phyloP scores from a whole-genome alignment of 2,888 invertebrate species.

The Pristionchus fissidentatus region DNA sequence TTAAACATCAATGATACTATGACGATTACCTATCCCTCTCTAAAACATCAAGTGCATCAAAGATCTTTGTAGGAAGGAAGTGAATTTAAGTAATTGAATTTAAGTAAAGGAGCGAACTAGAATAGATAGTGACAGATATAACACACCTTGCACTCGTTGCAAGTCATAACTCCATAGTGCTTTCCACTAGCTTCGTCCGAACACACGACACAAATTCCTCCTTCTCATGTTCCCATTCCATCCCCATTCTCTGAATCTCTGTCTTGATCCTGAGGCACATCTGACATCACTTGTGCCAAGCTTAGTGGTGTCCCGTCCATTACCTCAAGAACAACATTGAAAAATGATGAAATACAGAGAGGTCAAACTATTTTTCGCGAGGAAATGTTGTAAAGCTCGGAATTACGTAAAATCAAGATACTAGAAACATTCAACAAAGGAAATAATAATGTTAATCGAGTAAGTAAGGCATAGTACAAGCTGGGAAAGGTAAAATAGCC shows the following conservation, averaged over 20 bases:
- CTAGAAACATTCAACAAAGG: too few species aligned
- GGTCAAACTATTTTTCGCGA: too few species aligned
- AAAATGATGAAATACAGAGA: background rate
- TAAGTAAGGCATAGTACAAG: background rate
- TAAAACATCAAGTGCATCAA: background rate
- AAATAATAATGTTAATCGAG: too few species aligned
- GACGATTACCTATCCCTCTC: too few species aligned
- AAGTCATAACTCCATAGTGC: constrained; percentile 48
- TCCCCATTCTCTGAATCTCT: constrained; percentile 46
- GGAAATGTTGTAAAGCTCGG: too few species aligned
- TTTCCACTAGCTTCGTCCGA: constrained; percentile 47
- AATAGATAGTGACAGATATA: too few species aligned
- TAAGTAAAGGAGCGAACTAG: too few species aligned
- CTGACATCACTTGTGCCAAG: background rate
- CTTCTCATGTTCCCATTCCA: constrained; percentile 20
- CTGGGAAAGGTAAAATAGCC: constrained; percentile 6
- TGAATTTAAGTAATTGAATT: too few species aligned
- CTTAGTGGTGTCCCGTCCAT: constrained; percentile 33
- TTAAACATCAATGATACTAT: background rate
- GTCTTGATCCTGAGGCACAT: background rate
- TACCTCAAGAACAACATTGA: background rate
- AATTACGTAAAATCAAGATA: too few species aligned
- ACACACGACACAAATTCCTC: constrained; percentile 45
- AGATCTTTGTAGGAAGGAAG: background rate
- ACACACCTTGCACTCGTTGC: constrained; percentile 44